Evolutionary conservation across 2,113 vertebrate species (phyloP).

Genomic region (Helogale parvula): DNA sequence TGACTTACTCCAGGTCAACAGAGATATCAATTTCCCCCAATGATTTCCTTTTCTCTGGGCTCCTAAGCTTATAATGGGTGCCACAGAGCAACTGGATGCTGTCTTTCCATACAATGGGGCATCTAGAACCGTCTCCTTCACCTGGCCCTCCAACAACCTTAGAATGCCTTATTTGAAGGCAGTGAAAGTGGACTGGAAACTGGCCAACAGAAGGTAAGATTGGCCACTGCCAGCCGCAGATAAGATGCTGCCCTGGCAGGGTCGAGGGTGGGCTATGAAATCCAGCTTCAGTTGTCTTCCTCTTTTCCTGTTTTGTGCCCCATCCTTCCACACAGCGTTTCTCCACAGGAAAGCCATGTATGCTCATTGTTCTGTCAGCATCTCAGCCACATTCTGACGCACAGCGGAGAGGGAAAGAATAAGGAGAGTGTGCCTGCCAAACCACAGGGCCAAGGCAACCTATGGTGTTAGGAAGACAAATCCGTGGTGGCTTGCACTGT

Average conservation of each 20-base stretch:
- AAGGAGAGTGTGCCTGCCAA: slow-evolving; percentile 45
- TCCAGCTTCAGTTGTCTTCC: neutral
- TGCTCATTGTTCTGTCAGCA: neutral
- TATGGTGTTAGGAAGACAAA: neutral
- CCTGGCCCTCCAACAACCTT: neutral
- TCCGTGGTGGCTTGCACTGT: neutral
- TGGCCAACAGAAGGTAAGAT: neutral
- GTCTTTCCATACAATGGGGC: neutral
- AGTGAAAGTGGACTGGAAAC: neutral
- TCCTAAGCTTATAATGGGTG: neutral
- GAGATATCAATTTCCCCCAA: neutral
- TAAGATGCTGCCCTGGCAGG: neutral
- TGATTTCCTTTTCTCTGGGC: neutral
- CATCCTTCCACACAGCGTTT: slow-evolving; percentile 41
- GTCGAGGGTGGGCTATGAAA: neutral
- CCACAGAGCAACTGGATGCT: neutral
- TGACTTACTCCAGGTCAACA: neutral
- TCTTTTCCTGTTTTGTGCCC: neutral
- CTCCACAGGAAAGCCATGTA: slow-evolving; percentile 26
- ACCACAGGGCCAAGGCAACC: slow-evolving; percentile 43
- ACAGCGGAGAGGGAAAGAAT: neutral
- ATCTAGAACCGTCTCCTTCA: neutral
- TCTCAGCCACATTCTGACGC: neutral
- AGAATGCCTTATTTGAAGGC: neutral
- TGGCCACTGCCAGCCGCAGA: neutral